Conservation (phyloP, 2,888 invertebrate species). For the Diachrysia chrysitis region DNA sequence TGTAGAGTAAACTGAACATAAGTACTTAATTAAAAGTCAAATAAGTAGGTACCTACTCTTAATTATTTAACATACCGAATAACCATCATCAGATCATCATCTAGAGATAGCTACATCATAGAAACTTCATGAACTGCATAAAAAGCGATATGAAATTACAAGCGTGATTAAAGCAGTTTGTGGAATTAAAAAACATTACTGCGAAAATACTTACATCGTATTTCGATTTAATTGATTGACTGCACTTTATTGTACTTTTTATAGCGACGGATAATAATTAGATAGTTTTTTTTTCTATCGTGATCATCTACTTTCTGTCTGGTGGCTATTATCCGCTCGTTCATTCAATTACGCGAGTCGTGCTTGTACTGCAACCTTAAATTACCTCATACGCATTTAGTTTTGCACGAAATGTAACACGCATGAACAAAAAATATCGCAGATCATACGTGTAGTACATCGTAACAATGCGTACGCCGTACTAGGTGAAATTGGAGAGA, state of each 20-base stretch:
- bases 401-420: conserved; percentile 22
- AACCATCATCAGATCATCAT: background rate
- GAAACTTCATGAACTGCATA: conserved; percentile 32
- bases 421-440: conserved; percentile 23
- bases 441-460: conserved; percentile 17
- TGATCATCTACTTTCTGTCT: conserved; percentile 48
- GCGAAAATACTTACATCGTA: conserved; percentile 18
- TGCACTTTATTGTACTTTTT: conserved; percentile 39
- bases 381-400: conserved; percentile 38
- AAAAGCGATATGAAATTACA: conserved; percentile 36
- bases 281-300: conserved; percentile 35
- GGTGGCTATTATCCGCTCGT: conserved; percentile 26
- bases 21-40: background rate
- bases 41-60: no score
- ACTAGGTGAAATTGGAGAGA: conserved; percentile 44
- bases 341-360: conserved; percentile 31
- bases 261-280: conserved; percentile 22
- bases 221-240: conserved; percentile 45
- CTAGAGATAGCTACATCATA: conserved; percentile 16
- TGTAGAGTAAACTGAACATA: background rate
- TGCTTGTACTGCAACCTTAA: conserved; percentile 39
- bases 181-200: conserved; percentile 28
- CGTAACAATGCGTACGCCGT: conserved; percentile 19
- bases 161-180: conserved; percentile 35
- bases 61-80: background rate